phyloP scores from a whole-genome alignment of 30 jellyfish, hydroid and myxozoan genomes.

The Pelagia noctiluca region DNA sequence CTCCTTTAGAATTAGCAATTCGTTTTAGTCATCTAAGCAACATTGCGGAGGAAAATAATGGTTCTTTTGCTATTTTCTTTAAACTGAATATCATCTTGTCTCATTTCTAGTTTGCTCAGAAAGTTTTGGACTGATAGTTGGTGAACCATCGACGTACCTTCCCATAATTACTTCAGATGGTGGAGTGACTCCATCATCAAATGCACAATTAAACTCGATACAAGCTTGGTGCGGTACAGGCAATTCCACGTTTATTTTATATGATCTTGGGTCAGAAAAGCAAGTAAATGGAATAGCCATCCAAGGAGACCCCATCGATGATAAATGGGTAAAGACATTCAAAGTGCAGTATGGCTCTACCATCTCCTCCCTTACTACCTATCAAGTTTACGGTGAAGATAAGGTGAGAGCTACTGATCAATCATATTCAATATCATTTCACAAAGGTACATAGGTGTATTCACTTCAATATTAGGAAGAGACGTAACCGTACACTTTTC shows the following conservation, averaged over 20 bases:
- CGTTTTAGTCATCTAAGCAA: too few species aligned
- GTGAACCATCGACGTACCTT: conserved; percentile 14
- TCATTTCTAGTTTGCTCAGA: conserved; percentile 33
- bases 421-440: too few species aligned
- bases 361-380: conserved; percentile 43
- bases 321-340: conserved; percentile 54
- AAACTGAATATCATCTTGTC: too few species aligned
- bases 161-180: conserved; percentile 42
- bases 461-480: too few species aligned
- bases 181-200: conserved; percentile 27
- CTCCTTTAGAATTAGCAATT: too few species aligned
- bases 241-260: conserved; percentile 22
- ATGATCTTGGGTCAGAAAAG: conserved; percentile 38
- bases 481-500: too few species aligned
- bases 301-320: conserved; percentile 49
- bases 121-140: conserved; percentile 65
- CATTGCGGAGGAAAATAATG: too few species aligned
- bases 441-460: too few species aligned
- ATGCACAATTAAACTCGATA: conserved; percentile 17
- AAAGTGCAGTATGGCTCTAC: conserved; percentile 37
- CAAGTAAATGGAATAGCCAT: conserved; percentile 59
- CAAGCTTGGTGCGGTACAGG: conserved; percentile 52
- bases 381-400: conserved; percentile 27
- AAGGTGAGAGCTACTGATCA: conserved; percentile 14
- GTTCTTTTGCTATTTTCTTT: too few species aligned